Evolutionary conservation across 2,113 vertebrate genomes (phyloP).

Genomic region (Boleophthalmus pectinirostris): DNA sequence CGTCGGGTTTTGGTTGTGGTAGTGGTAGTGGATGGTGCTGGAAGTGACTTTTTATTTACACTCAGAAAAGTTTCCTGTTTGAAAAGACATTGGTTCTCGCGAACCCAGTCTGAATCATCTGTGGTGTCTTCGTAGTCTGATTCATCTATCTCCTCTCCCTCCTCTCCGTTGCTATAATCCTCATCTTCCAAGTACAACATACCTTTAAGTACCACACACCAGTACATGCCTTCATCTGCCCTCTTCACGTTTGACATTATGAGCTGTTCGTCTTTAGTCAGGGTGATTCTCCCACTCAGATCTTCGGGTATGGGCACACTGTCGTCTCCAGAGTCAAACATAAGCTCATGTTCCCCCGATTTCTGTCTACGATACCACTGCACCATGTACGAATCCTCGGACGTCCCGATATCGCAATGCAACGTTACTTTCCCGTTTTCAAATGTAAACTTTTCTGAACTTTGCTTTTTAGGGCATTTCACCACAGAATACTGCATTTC

Average conservation of each 20-base stretch:
- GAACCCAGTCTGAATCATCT: background rate
- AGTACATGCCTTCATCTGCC: slow-evolving; percentile 56
- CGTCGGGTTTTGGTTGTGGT: too few relatives aligned
- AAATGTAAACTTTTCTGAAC: background rate
- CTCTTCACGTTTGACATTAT: slow-evolving; percentile 26
- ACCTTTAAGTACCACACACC: slow-evolving; percentile 52
- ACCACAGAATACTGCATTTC: slow-evolving; percentile 51
- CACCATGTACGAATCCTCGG: slow-evolving; percentile 22
- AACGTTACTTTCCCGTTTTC: slow-evolving; percentile 19
- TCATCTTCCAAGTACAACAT: background rate
- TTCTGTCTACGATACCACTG: slow-evolving; percentile 59
- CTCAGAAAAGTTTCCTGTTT: slow-evolving; percentile 55
- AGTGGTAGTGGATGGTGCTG: too few relatives aligned
- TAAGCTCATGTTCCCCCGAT: slow-evolving; percentile 17
- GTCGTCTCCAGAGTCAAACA: slow-evolving; percentile 38
- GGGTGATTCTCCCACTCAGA: slow-evolving; percentile 34
- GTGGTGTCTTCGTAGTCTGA: background rate
- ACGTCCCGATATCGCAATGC: slow-evolving; percentile 23
- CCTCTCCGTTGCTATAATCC: background rate
- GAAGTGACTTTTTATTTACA: background rate
- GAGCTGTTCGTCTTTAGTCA: slow-evolving; percentile 38
- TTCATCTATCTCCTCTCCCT: background rate
- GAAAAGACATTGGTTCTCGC: slow-evolving; percentile 43
- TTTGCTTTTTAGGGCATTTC: slow-evolving; percentile 55
- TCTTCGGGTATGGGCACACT: slow-evolving; percentile 27